Evolutionary conservation across 2,888 invertebrate genomes (phyloP), one percentile per base, ranked within the genome.

Genomic region (Oegoconia quadripuncta): DNA sequence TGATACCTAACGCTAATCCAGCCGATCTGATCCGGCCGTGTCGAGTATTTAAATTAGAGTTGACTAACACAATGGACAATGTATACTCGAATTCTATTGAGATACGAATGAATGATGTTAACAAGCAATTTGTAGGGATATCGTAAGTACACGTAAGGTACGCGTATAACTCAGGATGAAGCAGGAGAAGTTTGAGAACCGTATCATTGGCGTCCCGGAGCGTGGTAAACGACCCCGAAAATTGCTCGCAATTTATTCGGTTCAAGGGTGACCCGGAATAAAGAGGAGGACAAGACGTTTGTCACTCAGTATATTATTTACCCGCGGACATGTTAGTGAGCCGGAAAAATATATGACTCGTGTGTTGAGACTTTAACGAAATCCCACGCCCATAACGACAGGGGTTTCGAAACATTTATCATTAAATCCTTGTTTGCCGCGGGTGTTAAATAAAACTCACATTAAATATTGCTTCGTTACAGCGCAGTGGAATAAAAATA

Each of bases 231-330:
- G 77, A 78, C 63, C 72, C 78, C 73, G 75, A 80, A 83, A 82
- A 82, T 82, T 77, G 76, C 72, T 59, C 52, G 69, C 80, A 80
- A 82, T 83, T 80, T 84, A 80, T 81, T 74, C 70, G 68, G 73
- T 80, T 80, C 78, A 74, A 74, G 79, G 76, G 76, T 80, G 76
- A 78, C 78, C 79, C 73, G 59, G 74, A 76, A 75, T 74, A 74
- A 76, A 77, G 74, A 71, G 42, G 36, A 68, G 42, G 39, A 69
- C 68, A 66, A 68, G 65, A 70, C 74, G 72, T 75, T 81, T 78
- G 75, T 78, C 80, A 81, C 75, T 76, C 74, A 67, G 72, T 80
- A 68, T 79, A 78, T 78, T 78, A 76, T 77, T 80, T 76, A 75
- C 64, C 63, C 65, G 55, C 62, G 62, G 66, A 64, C 68, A 59